Evolutionary conservation across 2,888 invertebrate genomes (phyloP).

Genomic region (Didymodactylos carnosus): DNA sequence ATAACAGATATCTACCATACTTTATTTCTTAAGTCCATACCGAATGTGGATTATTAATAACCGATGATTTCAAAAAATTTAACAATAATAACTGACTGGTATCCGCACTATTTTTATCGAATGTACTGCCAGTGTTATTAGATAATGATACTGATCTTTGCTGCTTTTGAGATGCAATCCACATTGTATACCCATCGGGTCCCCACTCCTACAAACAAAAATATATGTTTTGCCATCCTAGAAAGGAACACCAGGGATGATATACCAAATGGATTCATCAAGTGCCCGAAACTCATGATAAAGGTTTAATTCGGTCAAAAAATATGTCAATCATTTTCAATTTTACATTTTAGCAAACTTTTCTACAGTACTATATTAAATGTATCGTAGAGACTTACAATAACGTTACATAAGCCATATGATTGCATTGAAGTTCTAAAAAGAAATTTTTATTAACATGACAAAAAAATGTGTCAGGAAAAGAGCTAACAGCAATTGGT

Average conservation of each 20-base stretch:
- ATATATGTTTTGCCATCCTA: no score
- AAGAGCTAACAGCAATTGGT: slow-evolving; percentile 23
- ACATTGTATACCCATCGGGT: slow-evolving; percentile 81
- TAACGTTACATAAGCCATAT: neutral
- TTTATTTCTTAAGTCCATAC: no score
- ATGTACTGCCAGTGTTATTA: slow-evolving; percentile 17
- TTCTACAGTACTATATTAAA: no score
- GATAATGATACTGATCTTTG: slow-evolving; percentile 15
- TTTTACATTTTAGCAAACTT: neutral
- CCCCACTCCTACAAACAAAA: slow-evolving; percentile 85
- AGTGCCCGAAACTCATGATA: no score
- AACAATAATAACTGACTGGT: neutral
- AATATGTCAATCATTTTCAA: neutral
- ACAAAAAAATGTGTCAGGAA: neutral
- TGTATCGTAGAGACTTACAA: neutral
- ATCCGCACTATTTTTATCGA: neutral
- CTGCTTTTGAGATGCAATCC: slow-evolving; percentile 47
- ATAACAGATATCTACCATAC: neutral
- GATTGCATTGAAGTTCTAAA: neutral
- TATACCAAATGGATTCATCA: no score
- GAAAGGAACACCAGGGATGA: no score
- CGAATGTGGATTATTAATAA: neutral
- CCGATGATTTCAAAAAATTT: neutral
- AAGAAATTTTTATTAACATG: no score
- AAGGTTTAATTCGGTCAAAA: slow-evolving; percentile 7